Conservation (phyloP, 2,797 vertebrate genomes). For the Ctenosaura bakeri region DNA sequence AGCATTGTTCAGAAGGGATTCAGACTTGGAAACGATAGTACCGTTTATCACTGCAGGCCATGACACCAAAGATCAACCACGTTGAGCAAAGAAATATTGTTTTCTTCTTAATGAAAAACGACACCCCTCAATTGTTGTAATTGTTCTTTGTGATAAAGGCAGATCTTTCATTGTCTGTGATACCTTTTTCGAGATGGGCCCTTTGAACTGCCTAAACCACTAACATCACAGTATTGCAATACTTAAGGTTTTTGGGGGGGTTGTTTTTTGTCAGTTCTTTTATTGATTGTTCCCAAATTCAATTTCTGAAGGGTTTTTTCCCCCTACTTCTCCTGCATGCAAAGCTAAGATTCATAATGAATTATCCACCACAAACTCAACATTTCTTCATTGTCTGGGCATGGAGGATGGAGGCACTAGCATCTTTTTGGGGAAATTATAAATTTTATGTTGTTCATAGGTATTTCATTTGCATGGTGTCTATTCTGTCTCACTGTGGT, state of each 20-base stretch:
- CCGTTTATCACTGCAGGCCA: not conserved
- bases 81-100: not conserved
- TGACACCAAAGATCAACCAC: not conserved
- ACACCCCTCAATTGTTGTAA: not conserved
- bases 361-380: not conserved
- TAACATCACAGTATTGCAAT: not conserved
- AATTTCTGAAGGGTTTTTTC: too few species aligned
- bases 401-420: too few species aligned
- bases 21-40: conserved; percentile 17
- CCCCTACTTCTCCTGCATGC: not conserved
- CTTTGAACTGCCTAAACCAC: too few species aligned
- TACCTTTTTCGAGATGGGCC: not conserved
- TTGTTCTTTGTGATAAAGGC: not conserved
- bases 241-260: not conserved
- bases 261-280: not conserved
- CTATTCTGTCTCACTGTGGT: not conserved
- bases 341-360: not conserved
- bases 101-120: too few species aligned
- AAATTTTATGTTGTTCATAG: not conserved
- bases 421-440: too few species aligned
- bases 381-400: not conserved
- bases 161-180: not conserved
- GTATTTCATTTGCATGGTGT: too few species aligned
- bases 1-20: not conserved
- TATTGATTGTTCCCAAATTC: not conserved